Conservation (phyloP, 2,113 vertebrate genomes). For the Salvelinus fontinalis region DNA sequence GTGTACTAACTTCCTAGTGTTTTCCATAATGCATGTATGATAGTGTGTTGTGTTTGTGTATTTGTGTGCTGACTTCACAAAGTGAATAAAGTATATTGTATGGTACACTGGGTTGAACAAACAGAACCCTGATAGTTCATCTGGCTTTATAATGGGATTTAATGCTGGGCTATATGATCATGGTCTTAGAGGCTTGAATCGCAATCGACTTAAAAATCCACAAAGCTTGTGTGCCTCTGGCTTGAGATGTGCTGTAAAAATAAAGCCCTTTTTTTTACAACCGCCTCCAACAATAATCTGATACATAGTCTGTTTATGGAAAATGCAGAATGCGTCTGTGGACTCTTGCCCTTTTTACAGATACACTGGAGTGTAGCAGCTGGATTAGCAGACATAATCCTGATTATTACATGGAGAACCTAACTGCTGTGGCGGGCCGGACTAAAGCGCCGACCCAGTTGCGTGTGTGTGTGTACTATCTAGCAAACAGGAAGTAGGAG, state of each 20-base stretch:
- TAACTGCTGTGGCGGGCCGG: not conserved
- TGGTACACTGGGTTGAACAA: too few relatives aligned
- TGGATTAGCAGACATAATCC: conserved; percentile 33
- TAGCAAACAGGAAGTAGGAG: conserved; percentile 22
- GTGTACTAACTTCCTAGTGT: too few relatives aligned
- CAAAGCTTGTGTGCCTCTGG: not conserved
- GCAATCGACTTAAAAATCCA: conserved; percentile 5
- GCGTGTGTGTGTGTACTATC: not conserved
- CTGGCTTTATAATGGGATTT: conserved; percentile 34
- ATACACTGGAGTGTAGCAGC: not conserved
- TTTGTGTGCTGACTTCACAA: too few relatives aligned
- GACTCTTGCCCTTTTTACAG: conserved; percentile 21
- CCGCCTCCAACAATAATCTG: conserved; percentile 13
- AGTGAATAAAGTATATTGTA: too few relatives aligned
- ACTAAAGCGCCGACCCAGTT: too few relatives aligned
- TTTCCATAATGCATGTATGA: too few relatives aligned
- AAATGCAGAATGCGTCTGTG: conserved; percentile 12
- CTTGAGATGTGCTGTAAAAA: not conserved
- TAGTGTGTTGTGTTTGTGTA: too few relatives aligned
- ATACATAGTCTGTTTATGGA: conserved; percentile 5
- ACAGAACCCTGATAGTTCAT: conserved; percentile 25
- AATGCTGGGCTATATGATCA: conserved; percentile 19
- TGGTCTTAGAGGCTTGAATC: conserved; percentile 11
- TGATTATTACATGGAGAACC: conserved; percentile 32
- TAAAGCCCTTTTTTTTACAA: not conserved